Base-by-base conservation (phyloP, 2,113 vertebrate genomes). In the Chrysochloris asiatica region DNA sequence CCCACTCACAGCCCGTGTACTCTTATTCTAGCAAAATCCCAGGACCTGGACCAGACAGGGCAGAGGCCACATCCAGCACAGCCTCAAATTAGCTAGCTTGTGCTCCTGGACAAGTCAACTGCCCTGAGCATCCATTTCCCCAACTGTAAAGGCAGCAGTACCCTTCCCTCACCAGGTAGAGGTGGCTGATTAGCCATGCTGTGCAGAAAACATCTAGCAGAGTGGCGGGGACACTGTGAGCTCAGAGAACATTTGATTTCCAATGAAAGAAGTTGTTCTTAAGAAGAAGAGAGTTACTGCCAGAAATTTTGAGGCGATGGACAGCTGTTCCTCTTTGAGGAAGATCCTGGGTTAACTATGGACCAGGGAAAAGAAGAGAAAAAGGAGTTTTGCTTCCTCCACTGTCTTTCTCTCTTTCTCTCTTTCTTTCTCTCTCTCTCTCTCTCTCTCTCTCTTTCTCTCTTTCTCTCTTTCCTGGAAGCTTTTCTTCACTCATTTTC, bases 21-120 rank as follows among this genome's bases (percentile, higher is more conserved):
- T 11, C 6, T 0, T 1, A 26, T 30, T 28, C 7, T 13, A 11
- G 41, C 59, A 36, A 2, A 33, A 1, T 0, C 4, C 33, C 33
- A 72, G 38, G 3, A 11, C 19, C 0, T 2, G 8, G 36, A 11
- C 38, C 16, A 4, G 28, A 5, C 1, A 33, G 89, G 50, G 71
- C 38, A 43, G 38, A 36, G n/a, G 26, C 69, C 41, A 22, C 26
- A 59, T 1, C 65, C 45, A 48, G 52, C 1, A 2, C 19, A 17
- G 38, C 45, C 33, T 67, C 65, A 11, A 26, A 22, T 2, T 50
- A 38, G 36, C 45, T 72, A n/a, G 11, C 11, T 36, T 82, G 7
- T 67, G 80, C 63, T 56, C 50, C n/a, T 28, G 50, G 77, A 36
- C 36, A 48, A 88, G 54, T 61, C 4, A 2, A 19, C 69, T 3